Evolutionary conservation across 2,888 invertebrate genomes (phyloP).

Genomic region (Chloroclystis v-ata): DNA sequence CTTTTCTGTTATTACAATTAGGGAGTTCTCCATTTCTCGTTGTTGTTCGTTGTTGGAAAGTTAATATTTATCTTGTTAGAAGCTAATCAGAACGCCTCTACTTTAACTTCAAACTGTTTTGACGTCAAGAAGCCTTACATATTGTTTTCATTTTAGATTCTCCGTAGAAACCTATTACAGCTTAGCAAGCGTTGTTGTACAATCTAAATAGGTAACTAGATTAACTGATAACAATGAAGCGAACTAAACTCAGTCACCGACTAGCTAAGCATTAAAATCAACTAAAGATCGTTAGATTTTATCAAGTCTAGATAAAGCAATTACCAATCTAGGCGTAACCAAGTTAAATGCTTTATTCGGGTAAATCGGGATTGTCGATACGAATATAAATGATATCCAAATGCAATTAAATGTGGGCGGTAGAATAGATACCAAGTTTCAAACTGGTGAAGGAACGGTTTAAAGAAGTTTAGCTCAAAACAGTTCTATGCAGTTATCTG

Average conservation of each 20-base stretch:
- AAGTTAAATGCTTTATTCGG: conserved; percentile 19
- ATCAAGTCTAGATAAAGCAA: conserved; percentile 21
- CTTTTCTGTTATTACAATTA: background rate
- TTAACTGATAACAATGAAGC: background rate
- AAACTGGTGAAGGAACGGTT: too few species aligned
- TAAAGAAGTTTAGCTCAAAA: too few species aligned
- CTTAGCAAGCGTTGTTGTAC: background rate
- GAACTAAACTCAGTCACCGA: background rate
- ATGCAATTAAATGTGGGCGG: too few species aligned
- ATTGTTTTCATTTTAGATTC: background rate
- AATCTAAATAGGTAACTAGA: background rate
- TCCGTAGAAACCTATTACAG: background rate
- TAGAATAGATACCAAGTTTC: too few species aligned
- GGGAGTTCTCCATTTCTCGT: background rate
- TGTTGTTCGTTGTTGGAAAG: background rate
- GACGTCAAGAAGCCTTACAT: conserved; percentile 8
- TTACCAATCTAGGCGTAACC: conserved; percentile 15
- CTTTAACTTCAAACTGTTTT: background rate
- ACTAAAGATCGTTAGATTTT: conserved; percentile 9
- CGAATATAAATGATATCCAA: conserved; percentile 10
- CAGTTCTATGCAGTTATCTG: too few species aligned
- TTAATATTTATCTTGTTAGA: conserved; percentile 2
- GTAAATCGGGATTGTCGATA: conserved; percentile 11
- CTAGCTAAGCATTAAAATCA: conserved; percentile 3
- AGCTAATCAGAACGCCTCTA: background rate